Base-by-base conservation (phyloP, 2,113 vertebrate genomes). In the Spea bombifrons region DNA sequence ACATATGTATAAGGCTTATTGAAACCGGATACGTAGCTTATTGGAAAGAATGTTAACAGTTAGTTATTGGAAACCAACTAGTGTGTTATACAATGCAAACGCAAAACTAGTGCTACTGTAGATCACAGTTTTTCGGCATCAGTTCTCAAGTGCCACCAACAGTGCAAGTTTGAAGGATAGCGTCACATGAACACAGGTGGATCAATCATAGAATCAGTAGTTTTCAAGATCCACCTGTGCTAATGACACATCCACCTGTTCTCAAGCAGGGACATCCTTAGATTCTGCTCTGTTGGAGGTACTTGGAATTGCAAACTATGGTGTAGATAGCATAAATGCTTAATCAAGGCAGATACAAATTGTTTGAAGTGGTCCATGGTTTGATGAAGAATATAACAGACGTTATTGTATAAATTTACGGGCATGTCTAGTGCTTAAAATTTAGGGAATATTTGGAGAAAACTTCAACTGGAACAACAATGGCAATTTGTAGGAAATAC, bases 201-300 rank as follows among this genome's bases (percentile, higher is more conserved):
- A 76, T 76, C 75, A 59, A 52, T 48, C 53, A 76, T 45, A 68
- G 63, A 45, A 44, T 68, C 49, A 59, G 75, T 68, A 55, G 52
- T 75, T 67, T 75, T 75, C 49, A 74, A 64, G 59, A 74, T 64
- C 72, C 72, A 73, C 72, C 72, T 74, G 72, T 75, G 73, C 73
- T 8, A 15, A 75, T 75, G 59, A 76, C 43, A 57, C 50, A 66
- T 59, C 75, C 75, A 68, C 75, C 75, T 76, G 75, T 59, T 76
- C 55, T 68, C 75, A 76, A 68, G 75, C 75, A 76, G 55, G 75
- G 63, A 69, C 67, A 76, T 66, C 52, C 75, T 45, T 69, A 69
- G 68, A 76, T 68, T 59, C 17, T 17, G 47, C 75, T 47, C 75
- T 30, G 66, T 59, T 59, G 75, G 75, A 44, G 66, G 66, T 57